Evolutionary conservation across 1,140 invertebrate genomes (phyloP).

Genomic region (Procambarus virginalis): DNA sequence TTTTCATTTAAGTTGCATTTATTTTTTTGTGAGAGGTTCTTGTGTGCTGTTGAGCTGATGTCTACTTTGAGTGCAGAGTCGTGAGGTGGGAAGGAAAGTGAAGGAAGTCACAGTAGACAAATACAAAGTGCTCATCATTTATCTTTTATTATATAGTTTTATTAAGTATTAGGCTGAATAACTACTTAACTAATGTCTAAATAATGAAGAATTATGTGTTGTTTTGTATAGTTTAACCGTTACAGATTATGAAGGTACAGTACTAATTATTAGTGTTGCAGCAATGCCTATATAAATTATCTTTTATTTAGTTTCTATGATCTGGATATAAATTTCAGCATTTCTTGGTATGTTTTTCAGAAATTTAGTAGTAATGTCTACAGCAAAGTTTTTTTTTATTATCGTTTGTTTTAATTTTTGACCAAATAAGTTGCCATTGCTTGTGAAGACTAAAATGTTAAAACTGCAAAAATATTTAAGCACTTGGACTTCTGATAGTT

Average conservation of each 20-base stretch:
- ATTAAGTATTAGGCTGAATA: background rate
- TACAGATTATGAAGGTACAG: background rate
- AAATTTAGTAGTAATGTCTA: constrained; percentile 7
- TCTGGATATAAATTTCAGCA: background rate
- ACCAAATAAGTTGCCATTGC: too few species aligned
- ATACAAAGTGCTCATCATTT: background rate
- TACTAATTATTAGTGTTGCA: background rate
- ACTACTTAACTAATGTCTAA: background rate
- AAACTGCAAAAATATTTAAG: too few species aligned
- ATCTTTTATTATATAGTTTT: background rate
- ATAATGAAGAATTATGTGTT: background rate
- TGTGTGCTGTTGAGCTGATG: background rate
- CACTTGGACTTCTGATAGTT: too few species aligned
- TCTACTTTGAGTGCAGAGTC: background rate
- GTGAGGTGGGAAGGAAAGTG: background rate
- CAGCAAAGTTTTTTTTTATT: too few species aligned
- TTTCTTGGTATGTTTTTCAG: too few species aligned
- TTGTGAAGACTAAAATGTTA: too few species aligned
- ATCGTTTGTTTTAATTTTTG: too few species aligned
- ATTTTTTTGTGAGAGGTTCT: constrained; percentile 12
- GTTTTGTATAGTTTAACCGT: background rate
- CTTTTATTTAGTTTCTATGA: constrained; percentile 17
- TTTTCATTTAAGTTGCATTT: constrained; percentile 31
- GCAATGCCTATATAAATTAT: background rate
- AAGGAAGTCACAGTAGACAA: background rate